These are phyloP conservation scores for Marmota monax DNA, from an alignment of 2,113 vertebrate species.

Conservation along the genomic window DNA sequence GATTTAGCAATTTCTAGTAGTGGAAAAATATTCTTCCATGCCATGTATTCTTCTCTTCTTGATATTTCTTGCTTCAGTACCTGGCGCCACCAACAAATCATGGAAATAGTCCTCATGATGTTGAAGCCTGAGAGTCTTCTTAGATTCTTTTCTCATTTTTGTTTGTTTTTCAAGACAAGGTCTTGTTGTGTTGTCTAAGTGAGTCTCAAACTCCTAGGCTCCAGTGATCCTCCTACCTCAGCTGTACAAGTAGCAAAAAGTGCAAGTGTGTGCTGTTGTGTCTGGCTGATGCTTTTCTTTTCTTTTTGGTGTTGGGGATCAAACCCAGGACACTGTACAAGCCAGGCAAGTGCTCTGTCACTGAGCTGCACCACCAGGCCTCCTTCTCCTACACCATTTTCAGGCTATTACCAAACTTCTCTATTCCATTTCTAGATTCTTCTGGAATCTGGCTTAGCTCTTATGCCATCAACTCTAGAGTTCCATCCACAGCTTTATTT, in stretches of 20 bases:
- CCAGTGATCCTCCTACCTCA: too few relatives aligned
- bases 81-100: background rate
- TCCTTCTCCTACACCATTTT: background rate
- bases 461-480: background rate
- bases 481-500: background rate
- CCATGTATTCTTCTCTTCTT: background rate
- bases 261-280: too few relatives aligned
- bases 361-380: too few relatives aligned
- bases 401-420: slow-evolving; percentile 2
- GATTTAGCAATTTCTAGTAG: background rate
- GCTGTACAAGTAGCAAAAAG: too few relatives aligned
- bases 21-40: background rate
- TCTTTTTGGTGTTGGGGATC: too few relatives aligned
- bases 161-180: background rate
- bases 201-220: too few relatives aligned
- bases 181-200: too few relatives aligned
- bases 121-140: background rate
- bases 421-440: background rate
- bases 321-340: too few relatives aligned
- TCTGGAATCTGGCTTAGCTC: background rate
- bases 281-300: too few relatives aligned
- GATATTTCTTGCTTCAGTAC: background rate
- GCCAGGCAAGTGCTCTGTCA: too few relatives aligned
- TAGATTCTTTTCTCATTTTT: background rate
- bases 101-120: background rate